Evolutionary conservation across 2,888 invertebrate species (phyloP).

Genomic region (Ophion slaviceki): DNA sequence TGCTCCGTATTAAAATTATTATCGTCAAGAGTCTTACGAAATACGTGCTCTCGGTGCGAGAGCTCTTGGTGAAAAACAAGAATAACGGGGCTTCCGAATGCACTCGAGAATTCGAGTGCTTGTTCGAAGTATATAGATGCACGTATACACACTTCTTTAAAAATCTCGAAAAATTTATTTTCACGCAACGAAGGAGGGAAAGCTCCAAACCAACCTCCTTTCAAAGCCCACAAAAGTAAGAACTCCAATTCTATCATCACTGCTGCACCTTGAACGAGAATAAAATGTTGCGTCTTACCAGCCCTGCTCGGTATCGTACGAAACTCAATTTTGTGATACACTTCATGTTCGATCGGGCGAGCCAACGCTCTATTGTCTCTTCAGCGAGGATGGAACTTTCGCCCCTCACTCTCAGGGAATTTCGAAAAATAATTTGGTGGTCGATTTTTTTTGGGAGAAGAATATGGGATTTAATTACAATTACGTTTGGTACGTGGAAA

Average conservation of each 20-base stretch:
- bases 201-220: slow-evolving; percentile 19
- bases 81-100: slow-evolving; percentile 23
- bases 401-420: too few relatives aligned
- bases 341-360: neutral
- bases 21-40: slow-evolving; percentile 40
- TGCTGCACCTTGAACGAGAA: slow-evolving; percentile 16
- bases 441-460: too few relatives aligned
- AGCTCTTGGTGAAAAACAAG: slow-evolving; percentile 10
- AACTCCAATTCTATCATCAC: slow-evolving; percentile 30
- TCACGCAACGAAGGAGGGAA: slow-evolving; percentile 3
- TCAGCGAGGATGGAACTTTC: neutral
- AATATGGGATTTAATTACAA: too few relatives aligned
- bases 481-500: too few relatives aligned
- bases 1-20: slow-evolving; percentile 40
- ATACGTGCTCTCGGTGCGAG: slow-evolving; percentile 27
- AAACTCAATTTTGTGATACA: slow-evolving; percentile 17
- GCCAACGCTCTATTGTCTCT: too few relatives aligned
- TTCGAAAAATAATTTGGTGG: too few relatives aligned
- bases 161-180: slow-evolving; percentile 29
- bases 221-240: slow-evolving; percentile 19
- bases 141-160: slow-evolving; percentile 15
- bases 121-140: slow-evolving; percentile 21
- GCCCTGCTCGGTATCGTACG: neutral
- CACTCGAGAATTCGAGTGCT: slow-evolving; percentile 39
- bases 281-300: slow-evolving; percentile 8